These are phyloP conservation scores for Neodon shergylaensis DNA, from an alignment of 2,113 vertebrate genomes.

Conservation along the genomic window DNA sequence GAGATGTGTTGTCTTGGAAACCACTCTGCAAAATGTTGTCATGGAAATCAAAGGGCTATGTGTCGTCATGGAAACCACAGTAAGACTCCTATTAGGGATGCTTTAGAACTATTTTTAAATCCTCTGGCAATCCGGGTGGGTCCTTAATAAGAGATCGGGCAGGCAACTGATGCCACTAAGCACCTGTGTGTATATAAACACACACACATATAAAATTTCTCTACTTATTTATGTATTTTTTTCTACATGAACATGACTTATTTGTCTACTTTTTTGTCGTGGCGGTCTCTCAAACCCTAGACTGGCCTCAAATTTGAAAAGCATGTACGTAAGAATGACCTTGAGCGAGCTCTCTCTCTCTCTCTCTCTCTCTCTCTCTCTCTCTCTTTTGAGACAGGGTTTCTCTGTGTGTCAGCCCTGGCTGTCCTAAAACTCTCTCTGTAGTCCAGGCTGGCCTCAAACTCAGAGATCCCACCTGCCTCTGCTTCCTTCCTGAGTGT, in stretches of 20 bases:
- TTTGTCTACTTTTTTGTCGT: not conserved
- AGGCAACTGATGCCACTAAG: not conserved
- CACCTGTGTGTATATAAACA: not conserved
- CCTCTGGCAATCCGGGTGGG: not conserved
- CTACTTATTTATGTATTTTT: not conserved
- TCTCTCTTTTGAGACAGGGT: no score
- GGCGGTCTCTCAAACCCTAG: not conserved
- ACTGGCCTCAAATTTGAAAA: not conserved
- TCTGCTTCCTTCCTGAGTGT: no score
- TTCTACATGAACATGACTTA: not conserved
- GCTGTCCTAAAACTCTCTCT: no score
- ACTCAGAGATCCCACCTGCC: no score
- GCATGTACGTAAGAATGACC: not conserved
- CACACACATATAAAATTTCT: not conserved
- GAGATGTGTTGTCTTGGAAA: constrained; percentile 32
- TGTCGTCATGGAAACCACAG: constrained; percentile 50
- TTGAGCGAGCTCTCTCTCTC: no score
- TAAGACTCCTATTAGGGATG: not conserved
- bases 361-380: no score
- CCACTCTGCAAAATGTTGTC: not conserved
- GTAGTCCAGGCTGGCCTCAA: no score
- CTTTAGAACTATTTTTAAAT: constrained; percentile 62
- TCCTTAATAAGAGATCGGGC: not conserved
- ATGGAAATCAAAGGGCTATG: not conserved
- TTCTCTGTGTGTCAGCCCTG: no score